phyloP scores from a whole-genome alignment of 2,888 invertebrate genomes.

The Lasioglossum lativentre region DNA sequence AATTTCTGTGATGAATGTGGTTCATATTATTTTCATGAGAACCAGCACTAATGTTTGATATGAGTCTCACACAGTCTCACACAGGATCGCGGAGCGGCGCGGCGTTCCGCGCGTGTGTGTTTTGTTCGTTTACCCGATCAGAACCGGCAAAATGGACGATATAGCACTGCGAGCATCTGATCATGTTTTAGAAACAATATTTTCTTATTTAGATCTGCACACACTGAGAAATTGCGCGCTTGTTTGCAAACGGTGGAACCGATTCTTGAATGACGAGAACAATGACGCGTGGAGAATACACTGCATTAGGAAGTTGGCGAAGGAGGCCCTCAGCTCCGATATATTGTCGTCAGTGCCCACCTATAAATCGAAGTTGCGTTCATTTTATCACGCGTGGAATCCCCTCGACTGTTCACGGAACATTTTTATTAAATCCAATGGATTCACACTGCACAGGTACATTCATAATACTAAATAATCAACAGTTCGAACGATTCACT shows the following conservation, averaged over 20 bases:
- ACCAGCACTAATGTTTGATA: slow-evolving; percentile 5
- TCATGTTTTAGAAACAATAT: slow-evolving; percentile 94
- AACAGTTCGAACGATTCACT: neutral
- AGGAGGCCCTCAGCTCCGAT: slow-evolving; percentile 95
- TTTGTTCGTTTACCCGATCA: slow-evolving; percentile 52
- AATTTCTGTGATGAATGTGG: fast-evolving
- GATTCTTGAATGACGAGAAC: slow-evolving; percentile 94
- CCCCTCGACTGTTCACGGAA: slow-evolving; percentile 98
- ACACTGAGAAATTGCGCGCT: slow-evolving; percentile 95
- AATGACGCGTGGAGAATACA: slow-evolving; percentile 98
- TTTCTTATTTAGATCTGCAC: slow-evolving; percentile 94
- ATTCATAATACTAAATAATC: slow-evolving; percentile 37
- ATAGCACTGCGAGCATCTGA: slow-evolving; percentile 90
- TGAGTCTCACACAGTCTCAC: neutral
- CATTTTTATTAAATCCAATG: slow-evolving; percentile 98
- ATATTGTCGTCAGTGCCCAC: slow-evolving; percentile 94
- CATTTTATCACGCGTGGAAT: slow-evolving; percentile 98
- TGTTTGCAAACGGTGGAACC: slow-evolving; percentile 97
- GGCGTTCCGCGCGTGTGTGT: slow-evolving; percentile 44
- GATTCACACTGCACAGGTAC: slow-evolving; percentile 96
- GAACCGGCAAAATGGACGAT: slow-evolving; percentile 86
- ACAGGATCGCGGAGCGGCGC: slow-evolving; percentile 21
- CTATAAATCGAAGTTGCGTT: slow-evolving; percentile 96
- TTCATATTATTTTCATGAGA: neutral
- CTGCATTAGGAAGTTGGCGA: slow-evolving; percentile 94